Base-by-base conservation (phyloP, 1,140 invertebrate species). In the Akabosia matsudoensis region DNA sequence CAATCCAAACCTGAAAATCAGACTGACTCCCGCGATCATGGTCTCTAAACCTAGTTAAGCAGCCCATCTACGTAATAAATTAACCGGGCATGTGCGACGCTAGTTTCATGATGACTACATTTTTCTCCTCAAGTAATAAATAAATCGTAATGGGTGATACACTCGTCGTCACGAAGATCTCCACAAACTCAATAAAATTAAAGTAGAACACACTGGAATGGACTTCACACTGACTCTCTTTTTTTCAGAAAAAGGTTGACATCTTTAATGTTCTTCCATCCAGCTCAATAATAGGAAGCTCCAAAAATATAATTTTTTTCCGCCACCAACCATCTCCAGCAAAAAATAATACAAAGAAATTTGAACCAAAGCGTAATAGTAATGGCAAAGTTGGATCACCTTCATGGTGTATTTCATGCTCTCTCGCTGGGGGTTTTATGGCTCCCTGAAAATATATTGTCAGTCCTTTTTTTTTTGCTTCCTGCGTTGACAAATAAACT, bases 141-240 rank as follows among this genome's bases (percentile, higher is more conserved):
- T 45, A 45, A 10, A 45, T 18, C 18, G 37, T 45, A 45, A 45
- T 45, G 37, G 37, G 37, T 45, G 37, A 45, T 45, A 45, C 18
- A 18, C 18, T 7, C 37, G 37, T 45, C 37, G 7, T 18, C n/a
- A n/a, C n/a, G n/a, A n/a, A n/a, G n/a, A 45, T 56, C 10, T 16
- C 10, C 54, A 56, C n/a, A n/a, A n/a, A n/a, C 28, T 67, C 61
- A 67, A 67, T 67, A 67, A 67, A 67, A 67, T 67, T 67, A 67
- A 67, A 67, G 31, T 67, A 30, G 61, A 30, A 30, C 61, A 67
- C 61, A 67, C 61, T 67, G 28, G 26, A 67, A 30, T 31, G 61
- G 61, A 30, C 61, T 67, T 61, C 14, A 22, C 54, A 22, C 54
- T 61, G 4, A 18, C 7, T 61, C 54, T 10, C 54, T 7, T 4